Evolutionary conservation across 2,113 vertebrate genomes (phyloP).

Genomic region (Xiphophorus maculatus): DNA sequence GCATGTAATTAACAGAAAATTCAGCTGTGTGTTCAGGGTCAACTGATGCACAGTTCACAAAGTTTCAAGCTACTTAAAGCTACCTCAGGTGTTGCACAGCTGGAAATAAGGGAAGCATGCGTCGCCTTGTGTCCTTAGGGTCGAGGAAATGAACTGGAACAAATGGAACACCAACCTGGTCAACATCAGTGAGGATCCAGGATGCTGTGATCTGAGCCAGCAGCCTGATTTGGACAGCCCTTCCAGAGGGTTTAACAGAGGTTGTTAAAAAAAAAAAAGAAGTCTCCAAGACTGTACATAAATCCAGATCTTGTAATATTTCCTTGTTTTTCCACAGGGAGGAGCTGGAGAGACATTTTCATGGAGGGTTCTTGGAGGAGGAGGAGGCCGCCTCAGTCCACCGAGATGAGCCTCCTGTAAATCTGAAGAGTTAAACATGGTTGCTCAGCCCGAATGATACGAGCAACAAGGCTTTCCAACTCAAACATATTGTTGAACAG

Average conservation of each 20-base stretch:
- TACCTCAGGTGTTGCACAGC: constrained; percentile 53
- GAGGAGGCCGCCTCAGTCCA: constrained; percentile 17
- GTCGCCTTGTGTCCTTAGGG: constrained; percentile 79
- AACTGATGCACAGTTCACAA: constrained; percentile 6
- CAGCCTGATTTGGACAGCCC: not conserved
- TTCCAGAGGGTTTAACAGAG: constrained; percentile 9
- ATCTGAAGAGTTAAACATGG: constrained; percentile 2
- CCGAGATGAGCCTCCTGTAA: constrained; percentile 58
- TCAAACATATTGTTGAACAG: constrained; percentile 11
- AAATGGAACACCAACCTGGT: constrained; percentile 94
- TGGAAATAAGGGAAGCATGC: constrained; percentile 65
- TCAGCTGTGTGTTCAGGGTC: constrained; percentile 36
- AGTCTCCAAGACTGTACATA: not conserved
- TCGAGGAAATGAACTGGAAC: constrained; percentile 97
- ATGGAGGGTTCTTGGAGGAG: constrained; percentile 19
- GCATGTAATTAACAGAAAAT: constrained; percentile 14
- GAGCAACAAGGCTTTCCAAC: constrained; percentile 20
- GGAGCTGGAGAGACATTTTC: constrained; percentile 62
- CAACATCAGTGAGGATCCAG: constrained; percentile 94
- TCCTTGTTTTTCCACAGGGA: constrained; percentile 63
- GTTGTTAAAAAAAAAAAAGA: constrained; percentile 1
- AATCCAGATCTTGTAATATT: not conserved
- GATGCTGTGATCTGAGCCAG: constrained; percentile 66
- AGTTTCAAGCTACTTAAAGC: constrained; percentile 32
- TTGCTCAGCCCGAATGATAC: constrained; percentile 14